These are phyloP conservation scores for Colistium nudipinnis DNA, from an alignment of 2,113 vertebrate genomes.

Conservation along the genomic window DNA sequence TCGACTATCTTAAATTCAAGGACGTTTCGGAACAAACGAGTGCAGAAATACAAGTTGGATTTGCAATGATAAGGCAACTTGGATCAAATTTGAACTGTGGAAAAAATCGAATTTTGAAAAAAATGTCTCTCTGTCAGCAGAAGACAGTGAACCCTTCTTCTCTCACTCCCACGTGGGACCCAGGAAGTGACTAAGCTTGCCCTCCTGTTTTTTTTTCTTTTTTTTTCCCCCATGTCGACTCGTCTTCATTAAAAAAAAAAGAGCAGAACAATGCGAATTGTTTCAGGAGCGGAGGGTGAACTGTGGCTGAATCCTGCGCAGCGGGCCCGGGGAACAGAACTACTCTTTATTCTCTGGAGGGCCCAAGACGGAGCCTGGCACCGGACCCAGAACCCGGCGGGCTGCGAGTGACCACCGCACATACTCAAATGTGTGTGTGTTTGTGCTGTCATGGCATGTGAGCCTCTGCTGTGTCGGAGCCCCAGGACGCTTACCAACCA, in stretches of 20 bases:
- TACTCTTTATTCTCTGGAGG: conserved; percentile 76
- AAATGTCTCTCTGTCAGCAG: background rate
- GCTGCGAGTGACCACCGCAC: conserved; percentile 41
- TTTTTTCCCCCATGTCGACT: conserved; percentile 58
- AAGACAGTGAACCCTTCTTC: background rate
- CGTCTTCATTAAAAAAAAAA: conserved; percentile 82
- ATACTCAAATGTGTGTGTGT: conserved; percentile 37
- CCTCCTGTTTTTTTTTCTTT: conserved; percentile 52
- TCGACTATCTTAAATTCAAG: background rate
- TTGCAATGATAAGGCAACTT: background rate
- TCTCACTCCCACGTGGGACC: conserved; percentile 2
- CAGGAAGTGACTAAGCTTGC: conserved; percentile 56
- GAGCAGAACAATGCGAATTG: conserved; percentile 79
- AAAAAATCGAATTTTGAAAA: background rate
- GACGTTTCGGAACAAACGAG: too few relatives aligned
- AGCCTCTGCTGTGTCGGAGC: conserved; percentile 47
- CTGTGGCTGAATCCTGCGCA: conserved; percentile 70
- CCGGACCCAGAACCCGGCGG: conserved; percentile 72
- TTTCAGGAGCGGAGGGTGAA: conserved; percentile 76
- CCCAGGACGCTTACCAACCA: conserved; percentile 61
- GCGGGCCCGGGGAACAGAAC: conserved; percentile 78
- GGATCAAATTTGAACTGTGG: too few relatives aligned
- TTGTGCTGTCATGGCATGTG: conserved; percentile 19
- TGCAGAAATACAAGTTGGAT: too few relatives aligned
- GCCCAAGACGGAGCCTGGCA: conserved; percentile 85